Conservation (phyloP, 2,113 vertebrate genomes). For the Ochotona curzoniae region DNA sequence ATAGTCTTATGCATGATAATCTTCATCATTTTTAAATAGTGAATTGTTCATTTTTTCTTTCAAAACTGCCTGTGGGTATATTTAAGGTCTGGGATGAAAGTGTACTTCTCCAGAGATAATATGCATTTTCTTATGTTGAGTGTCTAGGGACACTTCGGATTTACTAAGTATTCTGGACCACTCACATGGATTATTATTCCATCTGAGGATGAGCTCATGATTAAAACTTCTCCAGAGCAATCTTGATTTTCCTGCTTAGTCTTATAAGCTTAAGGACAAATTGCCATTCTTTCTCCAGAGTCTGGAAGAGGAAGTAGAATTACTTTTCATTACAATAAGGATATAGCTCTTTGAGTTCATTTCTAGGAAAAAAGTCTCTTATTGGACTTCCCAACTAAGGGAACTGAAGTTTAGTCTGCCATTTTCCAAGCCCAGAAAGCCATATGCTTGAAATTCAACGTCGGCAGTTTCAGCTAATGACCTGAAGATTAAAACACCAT, state of each 20-base stretch:
- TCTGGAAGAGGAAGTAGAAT: not conserved
- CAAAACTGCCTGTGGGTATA: not conserved
- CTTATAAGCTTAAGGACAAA: not conserved
- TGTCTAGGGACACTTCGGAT: not conserved
- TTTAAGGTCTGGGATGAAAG: conserved; percentile 2
- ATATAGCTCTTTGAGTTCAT: not conserved
- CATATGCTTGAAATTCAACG: not conserved
- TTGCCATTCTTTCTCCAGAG: not conserved
- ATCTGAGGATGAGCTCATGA: not conserved
- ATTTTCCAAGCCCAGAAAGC: not conserved
- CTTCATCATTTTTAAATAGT: not conserved
- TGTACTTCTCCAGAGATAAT: not conserved
- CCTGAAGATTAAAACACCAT: not conserved
- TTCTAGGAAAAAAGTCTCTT: not conserved
- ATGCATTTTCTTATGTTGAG: not conserved
- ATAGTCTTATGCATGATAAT: not conserved
- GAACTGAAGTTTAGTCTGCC: not conserved
- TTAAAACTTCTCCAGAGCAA: conserved; percentile 16
- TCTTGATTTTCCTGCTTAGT: not conserved
- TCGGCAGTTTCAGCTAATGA: not conserved
- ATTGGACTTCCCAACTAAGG: not conserved
- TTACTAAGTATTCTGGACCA: not conserved
- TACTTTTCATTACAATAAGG: not conserved
- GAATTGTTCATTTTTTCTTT: conserved; percentile 33
- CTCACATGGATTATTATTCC: not conserved